Evolutionary conservation across 2,888 invertebrate genomes (phyloP).

Genomic region (Apotomis betuletana): DNA sequence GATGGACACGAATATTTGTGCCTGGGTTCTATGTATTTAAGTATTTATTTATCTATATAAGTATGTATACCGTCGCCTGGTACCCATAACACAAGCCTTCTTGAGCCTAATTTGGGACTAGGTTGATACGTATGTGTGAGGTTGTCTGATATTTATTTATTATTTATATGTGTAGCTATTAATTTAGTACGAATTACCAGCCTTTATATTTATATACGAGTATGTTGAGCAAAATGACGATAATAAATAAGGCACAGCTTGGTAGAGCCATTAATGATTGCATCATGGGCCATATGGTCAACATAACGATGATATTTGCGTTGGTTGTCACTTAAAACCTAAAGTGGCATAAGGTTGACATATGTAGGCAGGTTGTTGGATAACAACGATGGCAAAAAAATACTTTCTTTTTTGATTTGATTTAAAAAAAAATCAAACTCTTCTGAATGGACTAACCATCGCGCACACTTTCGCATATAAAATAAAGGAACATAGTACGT

Average conservation of each 20-base stretch:
- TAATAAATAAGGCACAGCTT: conserved; percentile 50
- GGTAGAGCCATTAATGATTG: conserved; percentile 53
- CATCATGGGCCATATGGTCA: conserved; percentile 57
- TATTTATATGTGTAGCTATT: not conserved
- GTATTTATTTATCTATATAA: too few species aligned
- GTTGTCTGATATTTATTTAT: too few species aligned
- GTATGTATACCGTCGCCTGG: too few species aligned
- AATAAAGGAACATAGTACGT: too few species aligned
- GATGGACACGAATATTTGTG: too few species aligned
- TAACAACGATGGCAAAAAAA: conserved; percentile 5
- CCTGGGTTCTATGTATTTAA: too few species aligned
- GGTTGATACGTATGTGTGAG: too few species aligned
- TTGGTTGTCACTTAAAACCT: conserved; percentile 31
- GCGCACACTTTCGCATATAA: too few species aligned
- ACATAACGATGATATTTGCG: conserved; percentile 44
- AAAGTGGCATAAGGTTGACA: conserved; percentile 6
- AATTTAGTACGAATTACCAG: not conserved
- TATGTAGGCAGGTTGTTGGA: conserved; percentile 12
- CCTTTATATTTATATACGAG: conserved; percentile 44
- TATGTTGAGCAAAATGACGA: conserved; percentile 47
- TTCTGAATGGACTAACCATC: too few species aligned
- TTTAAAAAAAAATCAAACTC: too few species aligned
- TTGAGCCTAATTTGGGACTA: too few species aligned
- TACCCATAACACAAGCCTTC: too few species aligned
- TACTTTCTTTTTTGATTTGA: not conserved